Percentiles rank a stretch among this genome's conserved stretches.
Evolutionary conservation across 1,140 invertebrate genomes (phyloP).

Genomic region (Odontomachus brunneus): DNA sequence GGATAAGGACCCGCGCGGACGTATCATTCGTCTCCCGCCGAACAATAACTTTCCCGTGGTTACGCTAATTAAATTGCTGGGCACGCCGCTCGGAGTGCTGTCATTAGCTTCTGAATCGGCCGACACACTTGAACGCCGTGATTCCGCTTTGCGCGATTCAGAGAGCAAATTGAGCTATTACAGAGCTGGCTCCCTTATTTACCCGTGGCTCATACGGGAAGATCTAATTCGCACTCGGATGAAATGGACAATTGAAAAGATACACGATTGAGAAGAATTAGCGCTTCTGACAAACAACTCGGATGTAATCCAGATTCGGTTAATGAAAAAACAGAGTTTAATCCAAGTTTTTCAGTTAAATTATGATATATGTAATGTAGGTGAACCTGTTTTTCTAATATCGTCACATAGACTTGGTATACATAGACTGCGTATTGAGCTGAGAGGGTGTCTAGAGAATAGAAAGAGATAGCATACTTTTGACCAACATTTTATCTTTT

Average conservation of each 20-base stretch:
- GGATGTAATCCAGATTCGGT: not conserved
- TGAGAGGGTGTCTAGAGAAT: too few species aligned
- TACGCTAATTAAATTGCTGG: constrained; percentile 66
- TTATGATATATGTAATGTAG: too few species aligned
- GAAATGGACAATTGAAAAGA: not conserved
- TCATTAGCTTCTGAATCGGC: constrained; percentile 24
- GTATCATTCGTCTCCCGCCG: constrained; percentile 47
- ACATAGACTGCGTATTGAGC: too few species aligned
- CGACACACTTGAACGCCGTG: constrained; percentile 2
- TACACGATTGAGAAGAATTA: not conserved
- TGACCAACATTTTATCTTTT: too few species aligned
- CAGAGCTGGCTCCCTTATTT: constrained; percentile 2
- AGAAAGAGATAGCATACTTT: too few species aligned
- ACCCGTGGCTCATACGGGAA: not conserved
- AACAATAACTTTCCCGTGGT: constrained; percentile 64
- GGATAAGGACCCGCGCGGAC: constrained; percentile 4
- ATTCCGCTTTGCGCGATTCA: constrained; percentile 18
- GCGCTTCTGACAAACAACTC: not conserved
- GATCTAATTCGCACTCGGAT: not conserved
- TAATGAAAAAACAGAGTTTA: not conserved
- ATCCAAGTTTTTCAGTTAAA: too few species aligned
- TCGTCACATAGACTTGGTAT: too few species aligned
- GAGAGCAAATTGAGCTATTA: constrained; percentile 21
- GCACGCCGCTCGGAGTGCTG: not conserved
- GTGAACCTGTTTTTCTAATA: too few species aligned